Conservation (phyloP, 2,797 vertebrate species). For the Margarornis squamiger region DNA sequence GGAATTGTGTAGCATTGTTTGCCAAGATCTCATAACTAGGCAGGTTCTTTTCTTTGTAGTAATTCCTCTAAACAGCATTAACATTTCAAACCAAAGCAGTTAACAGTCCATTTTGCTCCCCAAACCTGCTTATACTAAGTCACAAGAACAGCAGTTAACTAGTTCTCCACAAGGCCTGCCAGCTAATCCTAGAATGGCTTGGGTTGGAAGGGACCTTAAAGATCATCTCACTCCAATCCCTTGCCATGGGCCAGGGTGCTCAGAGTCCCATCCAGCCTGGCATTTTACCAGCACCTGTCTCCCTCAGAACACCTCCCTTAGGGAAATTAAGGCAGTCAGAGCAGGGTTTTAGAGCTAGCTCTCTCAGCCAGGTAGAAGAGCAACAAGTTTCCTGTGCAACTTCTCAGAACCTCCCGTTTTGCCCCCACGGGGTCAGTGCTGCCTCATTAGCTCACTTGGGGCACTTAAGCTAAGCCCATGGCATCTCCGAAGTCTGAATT, state of each 20-base stretch:
- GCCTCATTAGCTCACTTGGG: background rate
- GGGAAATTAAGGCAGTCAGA: background rate
- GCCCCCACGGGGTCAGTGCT: background rate
- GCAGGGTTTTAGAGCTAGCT: background rate
- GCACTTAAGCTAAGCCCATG: background rate
- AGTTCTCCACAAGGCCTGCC: background rate
- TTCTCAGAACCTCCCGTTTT: background rate
- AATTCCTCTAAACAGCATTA: background rate
- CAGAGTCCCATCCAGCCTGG: background rate
- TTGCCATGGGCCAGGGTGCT: background rate
- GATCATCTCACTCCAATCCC: background rate
- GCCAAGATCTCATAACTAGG: background rate
- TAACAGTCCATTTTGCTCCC: background rate
- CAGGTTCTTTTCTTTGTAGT: background rate
- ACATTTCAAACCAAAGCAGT: background rate
- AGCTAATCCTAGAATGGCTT: background rate
- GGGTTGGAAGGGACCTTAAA: background rate
- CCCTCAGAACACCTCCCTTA: background rate
- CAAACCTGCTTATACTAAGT: background rate
- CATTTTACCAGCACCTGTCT: background rate
- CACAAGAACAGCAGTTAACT: background rate
- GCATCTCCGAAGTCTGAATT: background rate
- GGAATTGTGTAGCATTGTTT: background rate
- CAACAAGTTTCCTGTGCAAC: background rate
- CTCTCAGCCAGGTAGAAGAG: background rate